Conservation (phyloP, 2,888 invertebrate genomes). For the Eurois occulta region DNA sequence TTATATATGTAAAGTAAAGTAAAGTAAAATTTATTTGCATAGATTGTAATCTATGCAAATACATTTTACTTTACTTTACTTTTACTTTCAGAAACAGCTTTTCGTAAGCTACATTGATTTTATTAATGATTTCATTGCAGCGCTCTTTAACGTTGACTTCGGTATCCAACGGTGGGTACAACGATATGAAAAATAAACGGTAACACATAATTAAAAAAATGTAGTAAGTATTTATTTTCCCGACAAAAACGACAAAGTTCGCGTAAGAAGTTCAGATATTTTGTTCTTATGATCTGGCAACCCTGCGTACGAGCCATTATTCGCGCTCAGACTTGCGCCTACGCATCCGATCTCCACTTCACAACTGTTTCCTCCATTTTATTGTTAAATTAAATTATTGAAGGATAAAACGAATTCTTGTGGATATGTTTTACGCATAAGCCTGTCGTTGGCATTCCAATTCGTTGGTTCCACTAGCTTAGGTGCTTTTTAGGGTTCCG, state of each 20-base stretch:
- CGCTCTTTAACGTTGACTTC: not conserved
- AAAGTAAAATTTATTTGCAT: too few species aligned
- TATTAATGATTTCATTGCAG: not conserved
- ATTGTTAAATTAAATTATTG: constrained; percentile 48
- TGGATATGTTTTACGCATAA: not conserved
- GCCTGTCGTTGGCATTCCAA: not conserved
- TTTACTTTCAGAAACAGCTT: too few species aligned
- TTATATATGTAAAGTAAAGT: too few species aligned
- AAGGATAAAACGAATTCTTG: constrained; percentile 38
- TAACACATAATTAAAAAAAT: not conserved
- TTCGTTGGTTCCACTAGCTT: not conserved
- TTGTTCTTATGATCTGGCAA: not conserved
- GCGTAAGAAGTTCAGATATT: not conserved
- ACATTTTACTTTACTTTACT: too few species aligned
- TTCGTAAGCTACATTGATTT: not conserved
- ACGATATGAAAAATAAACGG: not conserved
- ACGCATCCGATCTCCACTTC: constrained; percentile 64
- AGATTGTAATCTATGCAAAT: too few species aligned
- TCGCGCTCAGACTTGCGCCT: constrained; percentile 71
- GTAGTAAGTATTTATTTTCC: not conserved
- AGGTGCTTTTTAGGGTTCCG: too few species aligned
- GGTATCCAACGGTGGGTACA: not conserved
- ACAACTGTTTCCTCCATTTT: constrained; percentile 62
- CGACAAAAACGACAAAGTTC: not conserved
- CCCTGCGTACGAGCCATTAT: constrained; percentile 71